Percentiles rank a stretch among this genome's conserved stretches.
Evolutionary conservation across 2,797 vertebrate genomes (phyloP).

Genomic region (Urosaurus nigricauda): DNA sequence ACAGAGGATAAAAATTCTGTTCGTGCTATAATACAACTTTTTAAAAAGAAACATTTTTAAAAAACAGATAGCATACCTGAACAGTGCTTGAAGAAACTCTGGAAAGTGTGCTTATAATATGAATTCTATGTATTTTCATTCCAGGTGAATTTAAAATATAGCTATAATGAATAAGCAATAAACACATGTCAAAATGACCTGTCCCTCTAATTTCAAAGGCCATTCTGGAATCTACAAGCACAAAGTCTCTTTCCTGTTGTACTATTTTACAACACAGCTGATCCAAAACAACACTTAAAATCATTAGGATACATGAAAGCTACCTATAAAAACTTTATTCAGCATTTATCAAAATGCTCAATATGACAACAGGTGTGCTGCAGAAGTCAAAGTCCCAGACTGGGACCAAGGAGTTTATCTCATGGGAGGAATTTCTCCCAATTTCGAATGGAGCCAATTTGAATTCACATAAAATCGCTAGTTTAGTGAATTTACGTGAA

Average conservation of each 20-base stretch:
- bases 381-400: no score
- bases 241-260: neutral
- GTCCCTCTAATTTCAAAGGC: slow-evolving; percentile 48
- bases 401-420: no score
- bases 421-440: no score
- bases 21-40: neutral
- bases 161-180: slow-evolving; percentile 12
- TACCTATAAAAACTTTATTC: neutral
- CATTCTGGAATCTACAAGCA: slow-evolving; percentile 32
- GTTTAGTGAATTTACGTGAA: no score
- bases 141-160: no score
- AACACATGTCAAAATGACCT: slow-evolving; percentile 45
- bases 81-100: slow-evolving; percentile 5
- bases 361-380: neutral
- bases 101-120: slow-evolving; percentile 51
- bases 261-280: neutral
- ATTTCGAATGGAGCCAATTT: no score
- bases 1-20: neutral
- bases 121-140: slow-evolving; percentile 40
- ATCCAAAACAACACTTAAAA: neutral
- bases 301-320: neutral
- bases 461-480: no score
- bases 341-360: neutral
- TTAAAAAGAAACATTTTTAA: slow-evolving; percentile 29
- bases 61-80: slow-evolving; percentile 27